These are phyloP conservation scores for Melanogrammus aeglefinus DNA, from an alignment of 2,797 vertebrate genomes.

Conservation along the genomic window DNA sequence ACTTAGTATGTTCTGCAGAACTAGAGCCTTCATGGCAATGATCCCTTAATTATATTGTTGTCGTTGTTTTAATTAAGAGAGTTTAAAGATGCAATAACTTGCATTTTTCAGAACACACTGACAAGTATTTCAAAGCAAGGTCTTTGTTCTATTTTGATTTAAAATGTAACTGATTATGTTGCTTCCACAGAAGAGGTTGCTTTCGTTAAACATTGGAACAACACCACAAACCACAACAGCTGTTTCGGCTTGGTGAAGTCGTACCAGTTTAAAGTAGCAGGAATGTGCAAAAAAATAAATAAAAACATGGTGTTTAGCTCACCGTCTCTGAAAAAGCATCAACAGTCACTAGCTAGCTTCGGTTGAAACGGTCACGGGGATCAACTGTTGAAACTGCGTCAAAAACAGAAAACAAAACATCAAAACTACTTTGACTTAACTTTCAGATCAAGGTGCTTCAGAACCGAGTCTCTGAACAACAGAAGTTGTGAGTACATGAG, in stretches of 20 bases:
- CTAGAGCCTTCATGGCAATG: not conserved
- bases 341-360: not conserved
- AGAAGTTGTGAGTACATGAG: conserved; percentile 70
- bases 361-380: not conserved
- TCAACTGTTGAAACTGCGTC: not conserved
- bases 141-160: not conserved
- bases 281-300: not conserved
- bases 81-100: not conserved
- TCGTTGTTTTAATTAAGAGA: not conserved
- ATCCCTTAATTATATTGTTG: not conserved
- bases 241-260: not conserved
- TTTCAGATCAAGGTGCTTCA: conserved; percentile 69
- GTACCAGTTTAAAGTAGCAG: too few species aligned
- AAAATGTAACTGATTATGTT: not conserved
- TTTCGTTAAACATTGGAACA: not conserved
- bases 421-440: conserved; percentile 60
- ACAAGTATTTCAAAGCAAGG: not conserved
- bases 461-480: conserved; percentile 67
- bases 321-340: not conserved
- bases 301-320: not conserved
- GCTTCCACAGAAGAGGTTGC: not conserved
- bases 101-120: not conserved
- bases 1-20: not conserved
- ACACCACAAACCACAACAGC: not conserved
- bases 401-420: not conserved